phyloP scores from a whole-genome alignment of 2,113 vertebrate genomes.

The Stigmatopora nigra region DNA sequence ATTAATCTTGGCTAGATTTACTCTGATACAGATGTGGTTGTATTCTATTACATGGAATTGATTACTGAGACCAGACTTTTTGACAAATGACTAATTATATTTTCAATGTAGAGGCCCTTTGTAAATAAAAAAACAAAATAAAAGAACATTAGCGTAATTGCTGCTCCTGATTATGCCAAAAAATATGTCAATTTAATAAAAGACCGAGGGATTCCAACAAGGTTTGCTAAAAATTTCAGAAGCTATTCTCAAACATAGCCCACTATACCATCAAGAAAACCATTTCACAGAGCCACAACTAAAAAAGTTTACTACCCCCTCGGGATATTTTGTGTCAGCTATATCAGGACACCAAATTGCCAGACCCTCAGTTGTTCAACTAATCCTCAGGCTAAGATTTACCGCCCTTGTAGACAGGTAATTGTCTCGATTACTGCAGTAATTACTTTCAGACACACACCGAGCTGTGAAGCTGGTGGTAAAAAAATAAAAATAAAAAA shows the following conservation, averaged over 20 bases:
- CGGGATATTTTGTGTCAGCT: slow-evolving; percentile 30
- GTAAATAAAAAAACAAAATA: slow-evolving; percentile 17
- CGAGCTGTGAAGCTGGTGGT: slow-evolving; percentile 18
- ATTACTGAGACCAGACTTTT: neutral
- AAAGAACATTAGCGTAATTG: neutral
- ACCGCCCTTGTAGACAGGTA: slow-evolving; percentile 43
- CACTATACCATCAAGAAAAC: neutral
- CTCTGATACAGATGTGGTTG: neutral
- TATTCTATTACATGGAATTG: neutral
- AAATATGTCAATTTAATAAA: neutral
- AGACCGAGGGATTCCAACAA: neutral
- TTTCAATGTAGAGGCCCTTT: neutral
- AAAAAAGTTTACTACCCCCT: slow-evolving; percentile 32
- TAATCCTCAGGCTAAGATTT: slow-evolving; percentile 53
- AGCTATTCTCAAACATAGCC: slow-evolving; percentile 6
- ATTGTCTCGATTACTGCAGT: slow-evolving; percentile 46
- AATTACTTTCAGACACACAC: slow-evolving; percentile 37
- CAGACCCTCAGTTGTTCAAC: slow-evolving; percentile 37
- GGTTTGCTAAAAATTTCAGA: slow-evolving; percentile 9
- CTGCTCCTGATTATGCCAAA: neutral
- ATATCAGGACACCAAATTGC: slow-evolving; percentile 33
- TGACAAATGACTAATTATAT: no score
- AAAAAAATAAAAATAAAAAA: slow-evolving; percentile 29
- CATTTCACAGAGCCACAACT: slow-evolving; percentile 6
- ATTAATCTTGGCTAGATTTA: neutral